These are phyloP conservation scores for Fopius arisanus DNA, from an alignment of 1,140 invertebrate genomes.

Conservation along the genomic window DNA sequence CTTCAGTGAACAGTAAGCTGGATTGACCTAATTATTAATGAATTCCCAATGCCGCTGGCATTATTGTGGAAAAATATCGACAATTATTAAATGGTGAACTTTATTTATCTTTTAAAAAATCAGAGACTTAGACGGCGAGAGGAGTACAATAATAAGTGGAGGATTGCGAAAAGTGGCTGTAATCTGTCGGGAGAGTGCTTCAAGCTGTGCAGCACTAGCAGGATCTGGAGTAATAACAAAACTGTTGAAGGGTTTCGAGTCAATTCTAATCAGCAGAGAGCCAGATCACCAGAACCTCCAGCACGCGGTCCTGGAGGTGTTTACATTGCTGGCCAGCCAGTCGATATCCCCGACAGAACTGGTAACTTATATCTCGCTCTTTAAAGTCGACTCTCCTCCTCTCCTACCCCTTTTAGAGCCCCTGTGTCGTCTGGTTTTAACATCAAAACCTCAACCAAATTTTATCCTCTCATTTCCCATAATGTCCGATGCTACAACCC, in stretches of 20 bases:
- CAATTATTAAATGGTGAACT: not conserved
- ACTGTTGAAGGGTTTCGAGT: constrained; percentile 58
- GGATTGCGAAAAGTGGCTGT: constrained; percentile 54
- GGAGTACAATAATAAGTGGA: constrained; percentile 46
- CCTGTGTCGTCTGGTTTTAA: constrained; percentile 62
- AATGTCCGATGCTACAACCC: not conserved
- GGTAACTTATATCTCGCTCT: constrained; percentile 66
- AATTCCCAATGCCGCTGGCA: not conserved
- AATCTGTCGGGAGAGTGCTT: constrained; percentile 61
- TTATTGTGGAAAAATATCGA: not conserved
- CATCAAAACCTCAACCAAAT: constrained; percentile 66
- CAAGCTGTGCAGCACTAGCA: constrained; percentile 60
- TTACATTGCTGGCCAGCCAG: constrained; percentile 66
- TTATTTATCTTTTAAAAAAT: not conserved
- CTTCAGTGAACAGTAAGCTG: constrained; percentile 66
- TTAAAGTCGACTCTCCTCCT: constrained; percentile 65
- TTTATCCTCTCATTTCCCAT: constrained; percentile 69
- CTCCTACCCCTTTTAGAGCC: constrained; percentile 65
- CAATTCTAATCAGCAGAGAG: constrained; percentile 49
- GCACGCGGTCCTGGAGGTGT: constrained; percentile 68
- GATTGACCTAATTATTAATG: not conserved
- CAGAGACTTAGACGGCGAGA: constrained; percentile 56
- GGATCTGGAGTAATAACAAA: constrained; percentile 55
- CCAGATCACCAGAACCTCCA: constrained; percentile 64
- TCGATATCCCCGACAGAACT: constrained; percentile 67